Evolutionary conservation across 2,888 invertebrate species (phyloP).

Genomic region (Xanthorhoe spadicearia): DNA sequence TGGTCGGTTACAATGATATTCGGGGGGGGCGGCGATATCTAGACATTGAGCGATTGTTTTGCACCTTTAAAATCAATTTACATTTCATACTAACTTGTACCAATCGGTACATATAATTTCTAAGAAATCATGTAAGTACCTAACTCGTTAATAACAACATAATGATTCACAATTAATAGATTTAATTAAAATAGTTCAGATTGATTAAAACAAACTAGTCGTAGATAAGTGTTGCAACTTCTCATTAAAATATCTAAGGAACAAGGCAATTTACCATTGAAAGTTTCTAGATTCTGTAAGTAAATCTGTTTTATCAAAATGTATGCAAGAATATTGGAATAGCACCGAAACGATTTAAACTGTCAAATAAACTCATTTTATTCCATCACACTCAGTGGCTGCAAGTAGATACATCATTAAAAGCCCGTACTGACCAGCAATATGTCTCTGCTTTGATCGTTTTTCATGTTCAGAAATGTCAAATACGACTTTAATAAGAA

Average conservation of each 20-base stretch:
- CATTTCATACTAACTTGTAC: neutral
- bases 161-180: conserved; percentile 30
- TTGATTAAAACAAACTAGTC: conserved; percentile 8
- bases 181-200: conserved; percentile 19
- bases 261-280: neutral
- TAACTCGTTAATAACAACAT: conserved; percentile 23
- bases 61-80: conserved; percentile 19
- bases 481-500: conserved; percentile 51
- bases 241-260: conserved; percentile 5
- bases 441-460: conserved; percentile 31
- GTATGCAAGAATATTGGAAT: neutral
- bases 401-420: conserved; percentile 31
- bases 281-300: neutral
- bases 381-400: conserved; percentile 2
- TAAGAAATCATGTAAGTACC: conserved; percentile 6
- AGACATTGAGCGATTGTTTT: conserved; percentile 28
- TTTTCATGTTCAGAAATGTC: conserved; percentile 41
- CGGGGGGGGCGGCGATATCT: too few relatives aligned
- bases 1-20: too few relatives aligned
- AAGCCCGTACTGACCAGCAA: conserved; percentile 32
- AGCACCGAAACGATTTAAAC: conserved; percentile 3
- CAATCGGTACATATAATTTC: conserved; percentile 7
- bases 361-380: conserved; percentile 3
- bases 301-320: neutral
- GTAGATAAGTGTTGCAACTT: conserved; percentile 4